Base-by-base conservation (phyloP, 2,888 invertebrate species). In the Chrysodeixis includens region DNA sequence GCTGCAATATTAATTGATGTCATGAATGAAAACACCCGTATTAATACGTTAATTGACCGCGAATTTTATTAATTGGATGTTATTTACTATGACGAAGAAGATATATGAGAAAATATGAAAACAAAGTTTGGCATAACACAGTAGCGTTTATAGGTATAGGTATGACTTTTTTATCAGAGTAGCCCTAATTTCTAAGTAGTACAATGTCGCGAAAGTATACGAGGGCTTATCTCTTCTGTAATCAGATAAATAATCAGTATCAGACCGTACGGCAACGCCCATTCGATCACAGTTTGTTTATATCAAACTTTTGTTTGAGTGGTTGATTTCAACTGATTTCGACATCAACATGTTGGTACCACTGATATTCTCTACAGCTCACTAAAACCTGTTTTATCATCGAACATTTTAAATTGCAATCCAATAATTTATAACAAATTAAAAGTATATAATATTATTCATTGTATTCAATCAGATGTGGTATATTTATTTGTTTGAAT, bases 251-350 rank as follows among this genome's bases (percentile, higher is more conserved):
- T 92, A 93, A 40, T 92, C 91, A 87, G 84, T 77, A 84, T 66
- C 80, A 85, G 78, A 83, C 82, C 69, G 81, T 83, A 83, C 83
- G 94, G 80, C 92, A 90, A 94, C 94, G 94, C 94, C 94, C 94
- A 90, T 82, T 74, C 76, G 81, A 79, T 83, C 65, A 69, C 84
- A 82, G 86, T 92, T 92, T 90, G 89, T 92, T 92, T 91, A 89
- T 90, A 80, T 80, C 69, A 67, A 49, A 72, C 61, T 74, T 71
- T 78, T 44, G 55, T 63, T 30, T 65, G 66, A 65, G 54, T 71
- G 59, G 26, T 71, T 40, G 70, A 56, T 53, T 68, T 53, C 58
- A 76, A 77, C 79, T 62, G 75, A 72, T 69, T 76, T 76, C 67
- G 69, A 78, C 64, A 62, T 76, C 67, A 69, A 78, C 64, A 69